A percentile compares a stretch with the other conserved stretches of the same genome.
phyloP scores from a whole-genome alignment of 1,140 invertebrate species.

The Bradysia coprophila region DNA sequence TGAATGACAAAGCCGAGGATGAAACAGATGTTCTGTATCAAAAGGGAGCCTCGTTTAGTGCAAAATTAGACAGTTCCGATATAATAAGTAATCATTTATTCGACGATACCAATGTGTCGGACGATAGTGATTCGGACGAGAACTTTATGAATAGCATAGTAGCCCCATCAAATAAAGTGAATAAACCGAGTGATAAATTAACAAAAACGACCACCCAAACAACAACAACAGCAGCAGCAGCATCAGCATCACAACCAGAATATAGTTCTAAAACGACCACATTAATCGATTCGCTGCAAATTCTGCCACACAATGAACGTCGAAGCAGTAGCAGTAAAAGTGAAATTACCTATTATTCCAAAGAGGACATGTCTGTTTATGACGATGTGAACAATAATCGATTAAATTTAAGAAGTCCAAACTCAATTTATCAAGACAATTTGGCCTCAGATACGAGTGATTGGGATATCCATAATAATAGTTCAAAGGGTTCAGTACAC shows the following conservation, averaged over 20 bases:
- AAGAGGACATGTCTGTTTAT: conserved; percentile 19
- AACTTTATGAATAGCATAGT: neutral
- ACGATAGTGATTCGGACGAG: conserved; percentile 5
- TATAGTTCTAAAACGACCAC: neutral
- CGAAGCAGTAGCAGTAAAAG: conserved; percentile 6
- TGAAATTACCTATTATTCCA: conserved; percentile 13
- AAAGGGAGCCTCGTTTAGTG: conserved; percentile 63
- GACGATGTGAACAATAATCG: conserved; percentile 22
- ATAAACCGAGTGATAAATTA: conserved; percentile 3
- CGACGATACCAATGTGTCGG: neutral
- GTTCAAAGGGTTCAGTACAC: too few species aligned
- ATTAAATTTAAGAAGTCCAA: conserved; percentile 16
- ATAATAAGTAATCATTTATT: neutral
- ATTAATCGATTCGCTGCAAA: too few species aligned
- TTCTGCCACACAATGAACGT: neutral
- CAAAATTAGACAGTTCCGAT: conserved; percentile 34
- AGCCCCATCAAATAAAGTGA: neutral
- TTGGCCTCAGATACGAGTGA: neutral
- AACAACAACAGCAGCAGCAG: neutral
- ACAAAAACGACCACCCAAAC: conserved; percentile 8
- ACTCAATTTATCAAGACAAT: neutral
- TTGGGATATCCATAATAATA: too few species aligned
- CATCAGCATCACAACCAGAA: neutral
- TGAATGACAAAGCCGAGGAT: conserved; percentile 28
- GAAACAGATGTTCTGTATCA: conserved; percentile 64